Evolutionary conservation across 1,140 invertebrate genomes (phyloP), one percentile per base, ranked within the genome.

Genomic region (Drosophila kanapiae): DNA sequence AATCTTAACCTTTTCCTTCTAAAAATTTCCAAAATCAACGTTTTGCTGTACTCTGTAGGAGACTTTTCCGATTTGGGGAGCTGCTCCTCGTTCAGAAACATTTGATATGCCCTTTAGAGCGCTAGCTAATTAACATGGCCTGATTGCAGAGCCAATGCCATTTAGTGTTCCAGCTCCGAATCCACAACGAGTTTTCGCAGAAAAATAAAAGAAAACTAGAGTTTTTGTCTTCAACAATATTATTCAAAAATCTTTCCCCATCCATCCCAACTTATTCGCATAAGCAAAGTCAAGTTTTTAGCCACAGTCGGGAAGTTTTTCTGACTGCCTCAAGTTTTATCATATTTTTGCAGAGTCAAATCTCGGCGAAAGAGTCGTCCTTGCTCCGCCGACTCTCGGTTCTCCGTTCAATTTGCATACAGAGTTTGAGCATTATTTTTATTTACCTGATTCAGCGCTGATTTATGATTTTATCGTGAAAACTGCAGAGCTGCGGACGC

Each of bases 371-470:
- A 77, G 63, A 83, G 69, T 72, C 69, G 40, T 56, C 40, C 49
- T 63, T 63, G 60, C 69, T 59, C 31, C 31, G 31, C 70, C 51
- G 68, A 70, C 16, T 35, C 35, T 72, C 64, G 51, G 78, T 85
- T 88, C 78, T 72, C 61, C 51, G 78, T 85, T 88, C 78, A 90
- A 90, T 90, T 90, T 90, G 85, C 85, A 90, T 90, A 90, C 85
- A 83, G 85, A 84, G 68, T 83, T 86, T 64, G 78, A 90, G 86
- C 85, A 90, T 90, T 90, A 90, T 90, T 90, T 90, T 90, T 90
- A 90, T 90, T 90, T 90, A 90, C 85, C 85, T 90, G 85, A 90
- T 90, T 90, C 85, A 75, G 78, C 85, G 85, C 74, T 90, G 85
- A 90, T 90, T 90, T 90, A 90, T 90, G 85, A 90, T 90, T 90